A percentile compares a stretch with the other conserved stretches of the same genome.
These are phyloP conservation scores for Rhagoletis zephyria DNA, from an alignment of 1,140 invertebrate genomes.

Conservation along the genomic window DNA sequence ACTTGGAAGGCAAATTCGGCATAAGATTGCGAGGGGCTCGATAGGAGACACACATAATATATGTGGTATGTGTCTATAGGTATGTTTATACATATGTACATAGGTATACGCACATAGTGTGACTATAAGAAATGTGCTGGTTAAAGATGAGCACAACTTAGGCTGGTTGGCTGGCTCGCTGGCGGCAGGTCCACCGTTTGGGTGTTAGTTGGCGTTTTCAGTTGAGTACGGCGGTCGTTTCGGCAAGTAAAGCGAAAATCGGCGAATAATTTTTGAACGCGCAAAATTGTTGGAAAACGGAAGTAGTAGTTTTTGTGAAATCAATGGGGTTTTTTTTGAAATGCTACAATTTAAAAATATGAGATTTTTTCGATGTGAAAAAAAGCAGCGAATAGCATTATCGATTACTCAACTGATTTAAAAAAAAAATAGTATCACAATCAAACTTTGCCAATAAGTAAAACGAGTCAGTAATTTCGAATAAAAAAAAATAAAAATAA, in stretches of 20 bases:
- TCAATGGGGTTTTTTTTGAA: neutral
- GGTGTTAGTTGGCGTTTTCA: conserved; percentile 60
- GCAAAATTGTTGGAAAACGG: neutral
- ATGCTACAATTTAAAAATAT: neutral
- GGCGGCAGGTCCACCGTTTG: conserved; percentile 6
- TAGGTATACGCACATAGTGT: neutral
- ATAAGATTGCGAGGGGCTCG: conserved; percentile 39
- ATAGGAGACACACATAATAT: neutral
- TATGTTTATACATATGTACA: neutral
- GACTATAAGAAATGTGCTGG: neutral
- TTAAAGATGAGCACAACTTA: conserved; percentile 40
- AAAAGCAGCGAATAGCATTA: neutral
- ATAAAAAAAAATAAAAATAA: neutral
- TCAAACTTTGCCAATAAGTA: too few species aligned
- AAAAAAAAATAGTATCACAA: neutral
- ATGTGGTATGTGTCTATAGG: neutral
- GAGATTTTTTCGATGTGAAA: neutral
- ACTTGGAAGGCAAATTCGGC: conserved; percentile 13
- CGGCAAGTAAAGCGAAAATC: conserved; percentile 65
- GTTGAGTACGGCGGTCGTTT: conserved; percentile 71
- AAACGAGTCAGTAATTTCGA: too few species aligned
- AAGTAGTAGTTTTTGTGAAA: neutral
- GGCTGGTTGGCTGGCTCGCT: conserved; percentile 10
- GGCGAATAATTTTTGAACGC: neutral
- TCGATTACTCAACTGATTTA: neutral